Conservation (phyloP, 2,113 vertebrate genomes). For the Ammodytes dubius region DNA sequence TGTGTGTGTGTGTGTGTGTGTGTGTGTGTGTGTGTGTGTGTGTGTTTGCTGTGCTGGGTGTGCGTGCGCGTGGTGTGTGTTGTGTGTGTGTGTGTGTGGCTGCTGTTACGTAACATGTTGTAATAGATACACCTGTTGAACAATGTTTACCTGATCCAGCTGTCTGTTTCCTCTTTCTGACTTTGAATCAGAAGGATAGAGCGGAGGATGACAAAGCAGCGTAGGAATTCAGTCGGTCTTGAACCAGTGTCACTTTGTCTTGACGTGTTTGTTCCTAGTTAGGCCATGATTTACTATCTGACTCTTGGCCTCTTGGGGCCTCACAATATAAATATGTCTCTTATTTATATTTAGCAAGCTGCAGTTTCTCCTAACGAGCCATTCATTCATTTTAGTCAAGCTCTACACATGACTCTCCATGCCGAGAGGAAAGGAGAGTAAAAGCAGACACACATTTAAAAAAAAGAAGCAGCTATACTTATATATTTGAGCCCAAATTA, state of each 20-base stretch:
- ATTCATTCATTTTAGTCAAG: background rate
- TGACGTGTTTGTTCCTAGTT: conserved; percentile 1
- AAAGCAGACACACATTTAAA: background rate
- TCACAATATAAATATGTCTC: background rate
- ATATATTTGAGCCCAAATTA: background rate
- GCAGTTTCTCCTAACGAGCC: background rate
- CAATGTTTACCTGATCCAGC: conserved; percentile 61
- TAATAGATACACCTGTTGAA: conserved; percentile 71
- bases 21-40: conserved; percentile 9
- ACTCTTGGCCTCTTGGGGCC: background rate
- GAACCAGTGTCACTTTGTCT: conserved; percentile 7
- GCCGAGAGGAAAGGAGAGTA: background rate
- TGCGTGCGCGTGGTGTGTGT: conserved; percentile 8
- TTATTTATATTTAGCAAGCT: conserved; percentile 3
- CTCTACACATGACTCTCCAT: background rate
- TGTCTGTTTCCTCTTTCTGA: conserved; percentile 7
- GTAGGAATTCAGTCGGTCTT: conserved; percentile 22
- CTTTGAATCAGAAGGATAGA: conserved; percentile 7
- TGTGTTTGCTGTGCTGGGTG: no score
- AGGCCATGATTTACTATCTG: background rate
- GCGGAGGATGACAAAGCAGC: conserved; percentile 14
- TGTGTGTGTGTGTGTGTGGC: conserved; percentile 33
- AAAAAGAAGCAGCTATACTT: background rate
- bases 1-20: conserved; percentile 6
- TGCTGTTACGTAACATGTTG: conserved; percentile 56